phyloP scores from a whole-genome alignment of 1,140 invertebrate genomes.

The Lycorma delicatula region DNA sequence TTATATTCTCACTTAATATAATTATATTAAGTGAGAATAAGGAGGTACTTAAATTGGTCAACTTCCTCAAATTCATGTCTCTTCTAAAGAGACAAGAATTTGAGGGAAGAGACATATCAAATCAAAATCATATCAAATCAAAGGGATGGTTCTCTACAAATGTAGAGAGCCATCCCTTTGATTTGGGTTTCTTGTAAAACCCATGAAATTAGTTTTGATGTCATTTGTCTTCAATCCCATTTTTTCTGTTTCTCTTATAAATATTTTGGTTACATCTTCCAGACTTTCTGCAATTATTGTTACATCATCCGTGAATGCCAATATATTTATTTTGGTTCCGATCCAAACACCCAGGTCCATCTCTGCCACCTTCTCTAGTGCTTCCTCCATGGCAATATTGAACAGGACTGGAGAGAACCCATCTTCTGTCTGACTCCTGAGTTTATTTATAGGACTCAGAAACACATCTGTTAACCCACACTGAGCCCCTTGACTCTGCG shows the following conservation, averaged over 20 bases:
- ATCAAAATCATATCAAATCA: too few relatives aligned
- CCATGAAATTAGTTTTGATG: conserved; percentile 12
- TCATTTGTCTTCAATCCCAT: conserved; percentile 8
- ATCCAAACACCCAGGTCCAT: conserved; percentile 12
- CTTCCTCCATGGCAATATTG: conserved; percentile 26
- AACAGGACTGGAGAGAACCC: conserved; percentile 16
- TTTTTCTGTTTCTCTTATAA: conserved; percentile 11
- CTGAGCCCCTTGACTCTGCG: background rate
- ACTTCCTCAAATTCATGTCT: background rate
- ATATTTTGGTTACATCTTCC: conserved; percentile 9
- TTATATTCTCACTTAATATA: too few relatives aligned
- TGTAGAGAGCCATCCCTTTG: too few relatives aligned
- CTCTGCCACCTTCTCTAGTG: conserved; percentile 12
- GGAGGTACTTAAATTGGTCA: conserved; percentile 1
- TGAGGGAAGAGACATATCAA: too few relatives aligned
- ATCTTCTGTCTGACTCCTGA: too few relatives aligned
- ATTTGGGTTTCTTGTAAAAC: background rate
- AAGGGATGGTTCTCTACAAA: too few relatives aligned
- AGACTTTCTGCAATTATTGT: conserved; percentile 14
- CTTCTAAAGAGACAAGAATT: too few relatives aligned
- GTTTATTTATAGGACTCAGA: conserved; percentile 8
- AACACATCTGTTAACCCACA: conserved; percentile 8
- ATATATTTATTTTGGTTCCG: conserved; percentile 10
- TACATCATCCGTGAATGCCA: conserved; percentile 9
- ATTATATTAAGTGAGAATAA: too few relatives aligned